phyloP scores from a whole-genome alignment of 2,797 vertebrate genomes.

The Dendrocincla tyrannina region DNA sequence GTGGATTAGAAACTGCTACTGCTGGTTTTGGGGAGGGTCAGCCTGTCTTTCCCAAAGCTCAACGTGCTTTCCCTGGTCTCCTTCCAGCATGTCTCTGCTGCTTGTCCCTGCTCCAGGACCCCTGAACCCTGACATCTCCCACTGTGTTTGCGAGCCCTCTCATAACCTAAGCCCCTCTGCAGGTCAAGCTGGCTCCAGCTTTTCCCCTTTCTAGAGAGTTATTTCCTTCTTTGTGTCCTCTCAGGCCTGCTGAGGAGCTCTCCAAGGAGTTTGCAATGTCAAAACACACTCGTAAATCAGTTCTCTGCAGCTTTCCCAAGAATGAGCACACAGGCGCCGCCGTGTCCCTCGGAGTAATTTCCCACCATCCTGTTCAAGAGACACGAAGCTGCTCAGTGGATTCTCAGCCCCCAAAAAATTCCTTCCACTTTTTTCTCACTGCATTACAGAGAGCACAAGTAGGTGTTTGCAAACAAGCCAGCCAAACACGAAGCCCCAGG shows the following conservation, averaged over 20 bases:
- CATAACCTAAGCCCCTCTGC: neutral
- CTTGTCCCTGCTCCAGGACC: neutral
- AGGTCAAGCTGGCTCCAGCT: constrained; percentile 12
- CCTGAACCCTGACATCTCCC: neutral
- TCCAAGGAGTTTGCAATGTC: constrained; percentile 23
- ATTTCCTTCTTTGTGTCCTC: neutral
- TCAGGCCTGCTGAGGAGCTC: constrained; percentile 7
- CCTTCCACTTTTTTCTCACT: neutral
- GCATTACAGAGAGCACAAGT: neutral
- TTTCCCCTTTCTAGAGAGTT: neutral
- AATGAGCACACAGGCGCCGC: neutral
- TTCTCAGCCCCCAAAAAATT: constrained; percentile 12
- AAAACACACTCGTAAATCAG: constrained; percentile 16
- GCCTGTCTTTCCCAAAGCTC: neutral
- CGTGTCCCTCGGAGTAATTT: neutral
- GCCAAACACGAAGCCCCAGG: neutral
- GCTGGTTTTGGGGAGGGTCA: neutral
- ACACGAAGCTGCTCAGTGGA: neutral
- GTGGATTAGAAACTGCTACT: neutral
- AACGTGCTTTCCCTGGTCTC: fast-evolving
- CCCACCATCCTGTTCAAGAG: neutral
- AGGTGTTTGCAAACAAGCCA: constrained; percentile 58
- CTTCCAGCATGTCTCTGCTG: neutral
- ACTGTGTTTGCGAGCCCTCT: neutral
- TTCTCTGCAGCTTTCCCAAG: constrained; percentile 36